Conservation (phyloP, 2,888 invertebrate species). For the Horisme vitalbata region DNA sequence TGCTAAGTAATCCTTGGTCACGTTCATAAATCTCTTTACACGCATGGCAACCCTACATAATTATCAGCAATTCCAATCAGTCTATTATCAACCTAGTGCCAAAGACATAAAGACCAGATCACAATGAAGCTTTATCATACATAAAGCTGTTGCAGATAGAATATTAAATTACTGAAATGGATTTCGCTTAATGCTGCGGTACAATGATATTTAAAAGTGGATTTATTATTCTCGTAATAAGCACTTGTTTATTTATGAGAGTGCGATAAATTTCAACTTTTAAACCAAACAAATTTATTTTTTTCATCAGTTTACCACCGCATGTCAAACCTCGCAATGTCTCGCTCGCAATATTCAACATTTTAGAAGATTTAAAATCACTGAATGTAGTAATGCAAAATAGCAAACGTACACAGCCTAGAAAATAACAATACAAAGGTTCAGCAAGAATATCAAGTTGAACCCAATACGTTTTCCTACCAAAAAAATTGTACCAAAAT, state of each 20-base stretch:
- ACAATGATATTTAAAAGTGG: conserved; percentile 10
- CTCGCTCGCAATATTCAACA: too few species aligned
- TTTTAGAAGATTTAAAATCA: too few species aligned
- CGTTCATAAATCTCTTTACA: conserved; percentile 27
- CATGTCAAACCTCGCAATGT: too few species aligned
- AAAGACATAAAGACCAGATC: conserved; percentile 18
- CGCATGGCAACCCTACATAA: conserved; percentile 18
- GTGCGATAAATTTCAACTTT: not conserved
- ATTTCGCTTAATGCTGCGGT: conserved; percentile 13
- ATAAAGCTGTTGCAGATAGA: conserved; percentile 25
- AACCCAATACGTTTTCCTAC: too few species aligned
- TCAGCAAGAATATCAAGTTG: too few species aligned
- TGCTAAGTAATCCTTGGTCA: conserved; percentile 13
- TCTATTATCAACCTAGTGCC: conserved; percentile 12
- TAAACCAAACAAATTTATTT: not conserved
- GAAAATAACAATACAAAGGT: too few species aligned
- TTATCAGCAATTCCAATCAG: conserved; percentile 11
- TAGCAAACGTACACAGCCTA: too few species aligned
- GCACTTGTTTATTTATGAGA: not conserved
- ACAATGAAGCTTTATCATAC: conserved; percentile 23
- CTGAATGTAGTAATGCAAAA: too few species aligned
- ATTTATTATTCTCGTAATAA: not conserved
- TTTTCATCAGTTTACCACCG: not conserved
- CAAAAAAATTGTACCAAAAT: too few species aligned
- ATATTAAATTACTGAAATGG: conserved; percentile 29